Evolutionary conservation across 2,797 vertebrate species (phyloP).

Genomic region (Gymnothorax reevesii): DNA sequence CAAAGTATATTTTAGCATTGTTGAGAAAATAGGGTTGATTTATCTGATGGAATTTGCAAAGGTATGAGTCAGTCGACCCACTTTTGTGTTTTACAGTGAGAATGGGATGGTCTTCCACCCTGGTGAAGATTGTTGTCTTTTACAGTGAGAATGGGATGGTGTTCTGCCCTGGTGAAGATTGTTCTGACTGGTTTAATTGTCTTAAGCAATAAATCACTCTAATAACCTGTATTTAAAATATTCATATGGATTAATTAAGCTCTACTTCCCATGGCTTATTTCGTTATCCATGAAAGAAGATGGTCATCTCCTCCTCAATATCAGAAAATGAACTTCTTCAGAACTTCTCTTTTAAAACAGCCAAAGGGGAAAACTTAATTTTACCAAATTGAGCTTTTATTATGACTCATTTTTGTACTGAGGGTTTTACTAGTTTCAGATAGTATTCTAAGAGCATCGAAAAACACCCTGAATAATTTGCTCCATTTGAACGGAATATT

Average conservation of each 20-base stretch:
- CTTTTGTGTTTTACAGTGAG: conserved; percentile 36
- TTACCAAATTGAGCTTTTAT: not conserved
- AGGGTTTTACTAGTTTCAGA: not conserved
- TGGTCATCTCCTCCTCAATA: conserved; percentile 34
- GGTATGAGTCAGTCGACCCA: conserved; percentile 39
- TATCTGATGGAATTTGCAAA: not conserved
- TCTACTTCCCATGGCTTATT: conserved; percentile 32
- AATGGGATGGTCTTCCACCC: conserved; percentile 44
- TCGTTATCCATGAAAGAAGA: conserved; percentile 33
- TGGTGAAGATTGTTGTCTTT: conserved; percentile 40
- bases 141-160: conserved; percentile 36
- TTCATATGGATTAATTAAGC: conserved; percentile 60
- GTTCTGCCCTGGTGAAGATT: conserved; percentile 46
- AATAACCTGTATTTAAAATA: conserved; percentile 58
- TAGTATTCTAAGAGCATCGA: not conserved
- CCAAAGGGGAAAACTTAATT: not conserved
- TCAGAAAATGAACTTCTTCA: not conserved
- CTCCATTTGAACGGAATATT: not conserved
- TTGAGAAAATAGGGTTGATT: conserved; percentile 45
- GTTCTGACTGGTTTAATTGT: conserved; percentile 51
- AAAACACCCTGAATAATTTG: not conserved
- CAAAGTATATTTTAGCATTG: conserved; percentile 64
- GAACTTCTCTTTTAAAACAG: not conserved
- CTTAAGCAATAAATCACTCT: conserved; percentile 60
- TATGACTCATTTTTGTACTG: not conserved